A percentile compares a stretch with the other conserved stretches of the same genome.
Conservation (phyloP, 2,888 invertebrate species). For the Petrolisthes manimaculis region DNA sequence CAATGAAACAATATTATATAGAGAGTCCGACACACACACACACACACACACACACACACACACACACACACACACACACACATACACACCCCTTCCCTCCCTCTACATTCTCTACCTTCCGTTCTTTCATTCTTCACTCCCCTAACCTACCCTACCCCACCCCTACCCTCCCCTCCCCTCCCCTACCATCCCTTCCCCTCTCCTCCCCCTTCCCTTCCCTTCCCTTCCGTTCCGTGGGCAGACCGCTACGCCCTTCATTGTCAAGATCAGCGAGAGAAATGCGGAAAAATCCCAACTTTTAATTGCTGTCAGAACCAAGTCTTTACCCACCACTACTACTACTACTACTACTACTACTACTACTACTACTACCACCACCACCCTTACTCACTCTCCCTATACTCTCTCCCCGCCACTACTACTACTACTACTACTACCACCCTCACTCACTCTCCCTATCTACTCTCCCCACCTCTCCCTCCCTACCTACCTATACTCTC, state of each 20-base stretch:
- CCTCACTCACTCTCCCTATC: neutral
- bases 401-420: neutral
- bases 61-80: no score
- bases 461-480: neutral
- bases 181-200: neutral
- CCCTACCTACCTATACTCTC: neutral
- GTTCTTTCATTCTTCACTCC: no score
- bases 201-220: neutral
- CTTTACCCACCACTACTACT: neutral
- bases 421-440: neutral
- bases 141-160: neutral
- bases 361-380: no score
- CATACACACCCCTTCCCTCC: no score
- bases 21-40: no score
- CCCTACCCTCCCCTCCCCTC: neutral
- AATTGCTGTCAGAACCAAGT: conserved; percentile 31
- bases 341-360: neutral
- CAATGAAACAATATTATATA: no score
- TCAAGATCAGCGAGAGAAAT: conserved; percentile 11
- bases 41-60: no score
- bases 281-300: conserved; percentile 20
- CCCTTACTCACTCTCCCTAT: neutral
- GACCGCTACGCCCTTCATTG: neutral
- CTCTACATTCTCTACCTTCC: no score
- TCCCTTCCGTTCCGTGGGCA: neutral